Percentiles rank a stretch among this genome's conserved stretches.
phyloP scores from a whole-genome alignment of 2,113 vertebrate species.

The Xiphophorus maculatus region DNA sequence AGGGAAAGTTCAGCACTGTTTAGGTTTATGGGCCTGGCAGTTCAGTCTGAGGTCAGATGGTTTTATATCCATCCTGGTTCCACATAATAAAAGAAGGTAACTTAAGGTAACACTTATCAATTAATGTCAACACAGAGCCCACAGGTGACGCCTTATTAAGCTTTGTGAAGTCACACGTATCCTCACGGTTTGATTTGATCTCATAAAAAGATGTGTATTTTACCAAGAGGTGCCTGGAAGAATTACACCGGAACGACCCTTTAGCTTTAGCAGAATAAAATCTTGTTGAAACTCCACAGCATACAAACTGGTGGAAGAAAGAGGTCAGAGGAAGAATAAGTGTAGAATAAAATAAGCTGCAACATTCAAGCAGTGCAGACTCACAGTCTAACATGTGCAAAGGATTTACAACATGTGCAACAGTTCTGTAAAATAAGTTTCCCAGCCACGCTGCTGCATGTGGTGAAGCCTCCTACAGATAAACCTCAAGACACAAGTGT shows the following conservation, averaged over 20 bases:
- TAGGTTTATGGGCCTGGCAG: slow-evolving; percentile 65
- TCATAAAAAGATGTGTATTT: slow-evolving; percentile 42
- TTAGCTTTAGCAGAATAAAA: slow-evolving; percentile 3
- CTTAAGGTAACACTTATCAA: slow-evolving; percentile 56
- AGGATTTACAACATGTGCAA: too few relatives aligned
- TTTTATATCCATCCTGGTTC: slow-evolving; percentile 50
- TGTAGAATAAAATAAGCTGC: not conserved
- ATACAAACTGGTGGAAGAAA: not conserved
- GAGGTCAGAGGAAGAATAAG: not conserved
- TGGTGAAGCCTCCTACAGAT: not conserved
- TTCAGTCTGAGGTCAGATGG: slow-evolving; percentile 73
- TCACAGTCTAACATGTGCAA: not conserved
- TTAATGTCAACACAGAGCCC: slow-evolving; percentile 40
- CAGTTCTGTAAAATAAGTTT: not conserved
- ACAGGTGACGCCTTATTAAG: slow-evolving; percentile 30
- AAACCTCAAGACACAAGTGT: not conserved
- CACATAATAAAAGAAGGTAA: slow-evolving; percentile 65
- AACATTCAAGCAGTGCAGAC: not conserved
- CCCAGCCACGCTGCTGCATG: not conserved
- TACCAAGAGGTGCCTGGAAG: not conserved
- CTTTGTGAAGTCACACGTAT: slow-evolving; percentile 21
- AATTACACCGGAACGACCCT: not conserved
- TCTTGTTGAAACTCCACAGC: slow-evolving; percentile 2
- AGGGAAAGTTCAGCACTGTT: slow-evolving; percentile 71
- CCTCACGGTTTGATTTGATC: slow-evolving; percentile 47